phyloP scores from a whole-genome alignment of 2,113 vertebrate species.

The Silurus glanis region DNA sequence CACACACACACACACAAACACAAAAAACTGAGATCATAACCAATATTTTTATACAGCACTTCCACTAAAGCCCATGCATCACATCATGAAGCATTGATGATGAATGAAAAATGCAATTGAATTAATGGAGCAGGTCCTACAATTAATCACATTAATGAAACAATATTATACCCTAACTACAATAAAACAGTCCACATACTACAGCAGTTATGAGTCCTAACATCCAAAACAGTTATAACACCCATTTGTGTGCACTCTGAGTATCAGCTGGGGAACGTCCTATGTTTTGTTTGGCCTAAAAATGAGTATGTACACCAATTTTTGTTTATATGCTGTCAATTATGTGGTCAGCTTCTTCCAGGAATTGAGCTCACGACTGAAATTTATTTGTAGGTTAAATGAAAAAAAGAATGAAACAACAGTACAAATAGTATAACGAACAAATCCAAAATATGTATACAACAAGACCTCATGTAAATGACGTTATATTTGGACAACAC shows the following conservation, averaged over 20 bases:
- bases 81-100: not conserved
- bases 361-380: not conserved
- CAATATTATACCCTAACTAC: not conserved
- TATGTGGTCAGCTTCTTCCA: not conserved
- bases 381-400: not conserved
- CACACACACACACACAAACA: slow-evolving; percentile 8
- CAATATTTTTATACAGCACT: not conserved
- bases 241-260: not conserved
- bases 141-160: too few species aligned
- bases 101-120: not conserved
- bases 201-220: not conserved
- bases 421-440: not conserved
- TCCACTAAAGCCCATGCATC: slow-evolving; percentile 1
- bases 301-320: not conserved
- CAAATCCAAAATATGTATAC: not conserved
- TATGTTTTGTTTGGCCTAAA: not conserved
- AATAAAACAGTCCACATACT: not conserved
- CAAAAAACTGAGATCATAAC: not conserved
- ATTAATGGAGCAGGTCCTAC: slow-evolving; percentile 3
- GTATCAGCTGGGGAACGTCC: not conserved
- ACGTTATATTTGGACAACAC: not conserved
- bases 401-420: not conserved
- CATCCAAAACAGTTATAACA: not conserved
- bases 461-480: not conserved
- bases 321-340: not conserved